Evolutionary conservation across 2,888 invertebrate species (phyloP).

Genomic region (Lasioglossum calceatum): DNA sequence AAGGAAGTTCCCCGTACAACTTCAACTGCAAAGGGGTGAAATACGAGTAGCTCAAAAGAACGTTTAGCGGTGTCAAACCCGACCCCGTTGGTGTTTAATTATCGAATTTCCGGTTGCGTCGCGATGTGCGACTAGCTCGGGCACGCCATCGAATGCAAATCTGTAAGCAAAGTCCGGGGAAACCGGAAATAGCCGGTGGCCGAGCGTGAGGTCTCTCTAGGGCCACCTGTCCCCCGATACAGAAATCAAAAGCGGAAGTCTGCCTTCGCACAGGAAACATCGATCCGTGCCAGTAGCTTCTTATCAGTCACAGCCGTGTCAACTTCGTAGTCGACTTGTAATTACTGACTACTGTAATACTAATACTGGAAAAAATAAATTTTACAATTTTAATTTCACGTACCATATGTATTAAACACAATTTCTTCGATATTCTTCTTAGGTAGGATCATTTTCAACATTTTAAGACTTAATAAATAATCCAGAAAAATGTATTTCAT

Average conservation of each 20-base stretch:
- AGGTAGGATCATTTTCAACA: neutral
- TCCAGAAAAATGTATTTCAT: no score
- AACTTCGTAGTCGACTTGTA: no score
- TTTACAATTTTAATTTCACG: neutral
- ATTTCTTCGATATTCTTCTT: neutral
- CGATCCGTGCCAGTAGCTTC: constrained; percentile 72
- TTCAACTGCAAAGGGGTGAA: neutral
- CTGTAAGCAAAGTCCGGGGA: constrained; percentile 68
- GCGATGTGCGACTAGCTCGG: constrained; percentile 59
- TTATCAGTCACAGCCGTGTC: constrained; percentile 53
- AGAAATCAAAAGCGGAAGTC: constrained; percentile 84
- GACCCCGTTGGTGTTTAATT: constrained; percentile 49
- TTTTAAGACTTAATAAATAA: no score
- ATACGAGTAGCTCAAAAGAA: neutral
- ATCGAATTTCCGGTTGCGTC: constrained; percentile 58
- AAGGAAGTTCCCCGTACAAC: neutral
- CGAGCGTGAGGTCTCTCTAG: constrained; percentile 59
- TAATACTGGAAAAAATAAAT: neutral
- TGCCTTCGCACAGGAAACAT: constrained; percentile 77
- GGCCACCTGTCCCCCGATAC: constrained; percentile 75
- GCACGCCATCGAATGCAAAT: constrained; percentile 75
- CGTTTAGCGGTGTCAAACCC: constrained; percentile 22
- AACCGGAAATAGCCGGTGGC: constrained; percentile 78
- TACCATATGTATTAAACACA: neutral
- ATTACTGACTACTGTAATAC: neutral